Conservation (phyloP, 2,113 vertebrate species). For the Muscicapa adusta region DNA sequence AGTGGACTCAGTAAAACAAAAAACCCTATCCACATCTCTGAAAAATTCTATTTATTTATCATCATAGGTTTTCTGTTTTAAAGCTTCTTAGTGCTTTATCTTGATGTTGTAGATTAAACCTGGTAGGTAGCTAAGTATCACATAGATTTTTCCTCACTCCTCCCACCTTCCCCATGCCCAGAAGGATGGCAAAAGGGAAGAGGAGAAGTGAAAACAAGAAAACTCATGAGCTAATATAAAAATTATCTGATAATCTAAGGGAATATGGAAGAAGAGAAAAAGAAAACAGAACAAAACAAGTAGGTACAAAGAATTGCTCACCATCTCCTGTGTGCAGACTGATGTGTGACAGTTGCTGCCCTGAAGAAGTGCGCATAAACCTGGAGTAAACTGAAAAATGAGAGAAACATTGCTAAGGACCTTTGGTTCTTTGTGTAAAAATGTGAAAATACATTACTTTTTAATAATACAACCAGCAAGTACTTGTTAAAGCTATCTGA, state of each 20-base stretch:
- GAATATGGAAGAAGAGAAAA: neutral
- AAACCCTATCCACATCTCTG: rapidly evolving
- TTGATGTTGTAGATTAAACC: neutral
- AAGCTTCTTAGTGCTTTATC: neutral
- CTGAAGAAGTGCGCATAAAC: neutral
- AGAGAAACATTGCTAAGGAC: neutral
- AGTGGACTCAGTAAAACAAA: neutral
- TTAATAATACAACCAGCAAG: neutral
- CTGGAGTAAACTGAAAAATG: neutral
- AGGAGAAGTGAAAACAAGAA: neutral
- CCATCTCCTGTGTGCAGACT: rapidly evolving
- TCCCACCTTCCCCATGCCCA: rapidly evolving
- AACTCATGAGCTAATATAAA: neutral
- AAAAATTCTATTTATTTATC: neutral
- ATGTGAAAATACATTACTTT: neutral
- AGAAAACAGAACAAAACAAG: neutral
- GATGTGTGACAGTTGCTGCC: neutral
- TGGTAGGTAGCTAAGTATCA: neutral
- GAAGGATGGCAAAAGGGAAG: neutral
- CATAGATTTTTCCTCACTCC: neutral
- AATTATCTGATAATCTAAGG: neutral
- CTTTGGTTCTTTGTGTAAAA: neutral
- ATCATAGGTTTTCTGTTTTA: neutral
- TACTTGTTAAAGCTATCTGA: neutral
- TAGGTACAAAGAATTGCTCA: neutral